phyloP scores from a whole-genome alignment of 2,797 vertebrate species.

The Phalloptychus januarius region DNA sequence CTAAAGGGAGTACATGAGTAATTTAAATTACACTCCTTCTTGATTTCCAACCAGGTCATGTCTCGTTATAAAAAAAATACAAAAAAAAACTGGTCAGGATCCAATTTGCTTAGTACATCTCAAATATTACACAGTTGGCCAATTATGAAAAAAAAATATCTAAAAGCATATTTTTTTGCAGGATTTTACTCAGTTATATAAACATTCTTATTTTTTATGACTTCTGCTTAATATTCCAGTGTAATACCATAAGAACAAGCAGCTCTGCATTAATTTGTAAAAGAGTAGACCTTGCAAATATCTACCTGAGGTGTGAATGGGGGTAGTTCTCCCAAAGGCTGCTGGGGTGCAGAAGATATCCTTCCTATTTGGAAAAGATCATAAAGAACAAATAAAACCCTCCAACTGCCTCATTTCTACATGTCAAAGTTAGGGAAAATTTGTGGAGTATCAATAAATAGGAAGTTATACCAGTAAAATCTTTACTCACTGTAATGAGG shows the following conservation, averaged over 20 bases:
- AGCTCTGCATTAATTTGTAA: neutral
- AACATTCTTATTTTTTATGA: neutral
- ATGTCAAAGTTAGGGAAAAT: neutral
- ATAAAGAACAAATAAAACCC: neutral
- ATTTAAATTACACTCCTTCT: too few species aligned
- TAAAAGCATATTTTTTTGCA: neutral
- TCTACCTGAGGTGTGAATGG: conserved; percentile 92
- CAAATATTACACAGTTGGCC: neutral
- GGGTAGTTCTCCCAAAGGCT: conserved; percentile 98
- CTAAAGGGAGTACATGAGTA: neutral
- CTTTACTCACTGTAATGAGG: conserved; percentile 85
- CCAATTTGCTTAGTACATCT: neutral
- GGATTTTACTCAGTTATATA: neutral
- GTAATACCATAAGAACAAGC: neutral
- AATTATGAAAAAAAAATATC: neutral
- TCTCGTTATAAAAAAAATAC: neutral
- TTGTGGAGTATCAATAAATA: neutral
- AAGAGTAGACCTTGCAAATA: neutral
- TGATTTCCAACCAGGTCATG: too few species aligned
- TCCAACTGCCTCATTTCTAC: neutral
- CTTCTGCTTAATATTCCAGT: neutral
- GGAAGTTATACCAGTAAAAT: neutral
- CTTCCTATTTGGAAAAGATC: conserved; percentile 82
- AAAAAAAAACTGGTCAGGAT: neutral
- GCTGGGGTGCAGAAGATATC: conserved; percentile 91